A percentile compares a stretch with the other conserved stretches of the same genome.
phyloP scores from a whole-genome alignment of 2,797 vertebrate genomes.

The Ctenosaura bakeri region DNA sequence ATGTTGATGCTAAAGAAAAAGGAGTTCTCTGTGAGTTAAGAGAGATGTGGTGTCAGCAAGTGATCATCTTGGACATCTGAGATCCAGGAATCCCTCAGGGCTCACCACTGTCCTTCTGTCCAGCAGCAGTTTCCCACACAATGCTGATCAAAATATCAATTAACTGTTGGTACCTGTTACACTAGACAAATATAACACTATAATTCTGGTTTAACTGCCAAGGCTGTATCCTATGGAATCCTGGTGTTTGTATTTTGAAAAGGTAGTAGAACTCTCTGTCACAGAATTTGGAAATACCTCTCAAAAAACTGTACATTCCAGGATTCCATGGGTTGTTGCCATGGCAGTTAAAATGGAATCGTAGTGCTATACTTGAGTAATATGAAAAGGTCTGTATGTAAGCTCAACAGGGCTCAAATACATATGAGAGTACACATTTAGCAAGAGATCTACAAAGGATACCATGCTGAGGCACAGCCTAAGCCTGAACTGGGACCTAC shows the following conservation, averaged over 20 bases:
- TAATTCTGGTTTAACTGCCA: no score
- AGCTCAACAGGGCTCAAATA: not conserved
- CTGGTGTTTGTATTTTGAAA: no score
- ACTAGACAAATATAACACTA: not conserved
- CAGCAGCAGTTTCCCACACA: not conserved
- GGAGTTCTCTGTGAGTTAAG: not conserved
- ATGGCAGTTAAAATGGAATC: no score
- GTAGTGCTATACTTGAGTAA: no score
- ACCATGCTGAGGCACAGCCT: not conserved
- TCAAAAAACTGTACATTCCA: no score
- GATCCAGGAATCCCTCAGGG: not conserved
- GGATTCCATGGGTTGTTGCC: no score
- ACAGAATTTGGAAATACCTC: no score
- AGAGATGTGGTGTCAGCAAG: not conserved
- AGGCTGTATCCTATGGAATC: no score
- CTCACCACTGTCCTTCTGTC: not conserved
- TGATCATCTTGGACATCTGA: not conserved
- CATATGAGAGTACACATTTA: not conserved
- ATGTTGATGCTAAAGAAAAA: constrained; percentile 8
- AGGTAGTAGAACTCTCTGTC: no score
- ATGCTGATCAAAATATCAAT: not conserved
- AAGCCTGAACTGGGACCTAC: not conserved
- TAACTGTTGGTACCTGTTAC: not conserved
- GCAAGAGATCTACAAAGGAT: not conserved
- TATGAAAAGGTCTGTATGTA: not conserved